Conservation (phyloP, 2,113 vertebrate genomes). For the Phalacrocorax brasilianus region DNA sequence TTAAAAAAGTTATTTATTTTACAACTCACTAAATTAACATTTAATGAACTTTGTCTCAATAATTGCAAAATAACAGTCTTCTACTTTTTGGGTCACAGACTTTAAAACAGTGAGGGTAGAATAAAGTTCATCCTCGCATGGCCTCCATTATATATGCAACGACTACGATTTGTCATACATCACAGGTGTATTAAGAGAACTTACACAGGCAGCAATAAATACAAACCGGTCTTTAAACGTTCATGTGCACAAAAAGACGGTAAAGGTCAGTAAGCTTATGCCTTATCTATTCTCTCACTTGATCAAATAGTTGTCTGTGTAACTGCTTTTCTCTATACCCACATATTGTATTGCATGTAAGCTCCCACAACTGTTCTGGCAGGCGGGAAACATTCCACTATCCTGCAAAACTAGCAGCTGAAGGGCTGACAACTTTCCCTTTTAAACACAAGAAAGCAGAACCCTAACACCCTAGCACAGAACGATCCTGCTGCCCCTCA, state of each 20-base stretch:
- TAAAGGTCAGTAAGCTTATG: not conserved
- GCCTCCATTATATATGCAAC: not conserved
- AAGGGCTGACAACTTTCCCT: not conserved
- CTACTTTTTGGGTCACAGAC: not conserved
- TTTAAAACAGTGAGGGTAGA: not conserved
- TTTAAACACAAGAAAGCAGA: not conserved
- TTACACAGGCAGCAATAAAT: not conserved
- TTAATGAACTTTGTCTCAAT: not conserved
- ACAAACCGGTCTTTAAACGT: not conserved
- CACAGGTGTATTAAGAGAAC: not conserved
- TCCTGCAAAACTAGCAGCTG: not conserved
- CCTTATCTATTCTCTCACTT: not conserved
- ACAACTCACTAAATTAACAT: not conserved
- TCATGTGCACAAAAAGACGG: not conserved
- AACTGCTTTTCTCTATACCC: not conserved
- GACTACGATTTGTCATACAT: accelerated
- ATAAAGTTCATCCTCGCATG: not conserved
- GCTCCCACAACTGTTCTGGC: accelerated
- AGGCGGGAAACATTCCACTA: not conserved
- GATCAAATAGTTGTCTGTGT: not conserved
- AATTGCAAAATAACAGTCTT: not conserved
- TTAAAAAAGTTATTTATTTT: not conserved
- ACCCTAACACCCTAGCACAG: not conserved
- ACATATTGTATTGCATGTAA: accelerated
- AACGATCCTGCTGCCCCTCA: not conserved